These are phyloP conservation scores for Lepidurus apus DNA, from an alignment of 1,140 invertebrate genomes.

Conservation along the genomic window DNA sequence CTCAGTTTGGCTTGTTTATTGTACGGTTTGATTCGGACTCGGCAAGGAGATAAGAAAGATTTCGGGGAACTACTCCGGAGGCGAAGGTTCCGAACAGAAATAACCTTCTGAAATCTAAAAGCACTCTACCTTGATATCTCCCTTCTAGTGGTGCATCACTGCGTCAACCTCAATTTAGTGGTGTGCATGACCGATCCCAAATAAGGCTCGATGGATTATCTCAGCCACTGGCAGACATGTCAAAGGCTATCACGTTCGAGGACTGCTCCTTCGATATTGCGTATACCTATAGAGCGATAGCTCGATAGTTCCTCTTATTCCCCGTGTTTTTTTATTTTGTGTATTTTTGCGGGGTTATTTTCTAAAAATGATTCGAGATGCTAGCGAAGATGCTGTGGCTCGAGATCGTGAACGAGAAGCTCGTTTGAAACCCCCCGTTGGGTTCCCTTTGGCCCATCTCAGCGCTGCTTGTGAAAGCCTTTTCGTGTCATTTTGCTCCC, in stretches of 20 bases:
- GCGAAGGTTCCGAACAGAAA: too few species aligned
- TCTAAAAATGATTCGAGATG: neutral
- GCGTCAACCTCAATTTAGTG: neutral
- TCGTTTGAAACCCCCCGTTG: neutral
- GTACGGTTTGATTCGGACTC: too few species aligned
- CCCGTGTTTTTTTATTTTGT: neutral
- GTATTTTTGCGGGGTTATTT: neutral
- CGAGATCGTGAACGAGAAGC: neutral
- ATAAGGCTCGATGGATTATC: constrained; percentile 7
- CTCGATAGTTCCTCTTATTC: neutral
- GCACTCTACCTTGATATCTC: neutral
- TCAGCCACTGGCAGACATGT: neutral
- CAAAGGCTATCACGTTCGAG: neutral
- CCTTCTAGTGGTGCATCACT: neutral
- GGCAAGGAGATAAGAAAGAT: too few species aligned
- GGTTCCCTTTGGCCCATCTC: neutral
- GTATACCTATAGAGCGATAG: neutral
- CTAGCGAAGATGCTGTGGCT: neutral
- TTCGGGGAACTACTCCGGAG: too few species aligned
- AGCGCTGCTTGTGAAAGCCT: constrained; percentile 5
- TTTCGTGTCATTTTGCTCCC: constrained; percentile 20
- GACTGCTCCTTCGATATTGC: neutral
- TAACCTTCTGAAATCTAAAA: neutral
- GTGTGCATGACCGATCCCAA: constrained; percentile 8
- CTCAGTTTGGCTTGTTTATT: too few species aligned